Percentiles rank a stretch among this genome's conserved stretches.
phyloP scores from a whole-genome alignment of 2,888 invertebrate genomes.

The Rhagophthalmus giganteus region DNA sequence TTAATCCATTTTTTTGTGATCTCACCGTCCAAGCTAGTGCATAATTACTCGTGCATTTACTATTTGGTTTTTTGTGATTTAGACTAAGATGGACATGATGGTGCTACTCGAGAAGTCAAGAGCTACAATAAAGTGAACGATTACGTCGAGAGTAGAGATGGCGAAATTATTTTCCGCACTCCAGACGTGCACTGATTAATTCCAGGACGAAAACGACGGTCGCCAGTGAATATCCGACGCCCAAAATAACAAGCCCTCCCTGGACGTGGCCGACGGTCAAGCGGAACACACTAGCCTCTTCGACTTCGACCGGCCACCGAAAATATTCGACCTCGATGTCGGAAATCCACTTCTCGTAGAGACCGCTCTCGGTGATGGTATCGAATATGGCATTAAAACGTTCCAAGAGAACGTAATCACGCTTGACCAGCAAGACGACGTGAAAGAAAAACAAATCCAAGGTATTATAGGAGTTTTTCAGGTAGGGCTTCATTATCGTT shows the following conservation, averaged over 20 bases:
- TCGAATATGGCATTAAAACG: slow-evolving; percentile 5
- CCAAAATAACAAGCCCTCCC: slow-evolving; percentile 10
- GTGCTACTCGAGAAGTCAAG: no score
- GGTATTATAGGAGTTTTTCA: slow-evolving; percentile 3
- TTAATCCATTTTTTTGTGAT: no score
- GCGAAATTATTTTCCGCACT: no score
- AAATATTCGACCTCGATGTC: slow-evolving; percentile 12
- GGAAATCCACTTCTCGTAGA: slow-evolving; percentile 16
- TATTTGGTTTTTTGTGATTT: no score
- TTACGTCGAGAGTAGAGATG: no score
- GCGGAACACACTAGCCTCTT: slow-evolving; percentile 1
- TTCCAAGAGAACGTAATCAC: slow-evolving; percentile 11
- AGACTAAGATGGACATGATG: no score
- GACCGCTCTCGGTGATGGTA: slow-evolving; percentile 8
- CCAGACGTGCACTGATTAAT: no score
- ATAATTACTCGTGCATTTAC: no score
- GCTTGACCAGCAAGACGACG: background rate
- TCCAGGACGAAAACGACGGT: slow-evolving; percentile 9
- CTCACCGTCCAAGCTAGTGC: no score
- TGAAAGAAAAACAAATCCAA: slow-evolving; percentile 7
- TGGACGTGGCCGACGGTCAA: slow-evolving; percentile 12
- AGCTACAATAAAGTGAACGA: no score
- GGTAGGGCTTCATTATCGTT: slow-evolving; percentile 4
- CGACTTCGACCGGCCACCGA: background rate
- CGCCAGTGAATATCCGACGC: slow-evolving; percentile 5